Evolutionary conservation across 2,888 invertebrate species (phyloP).

Genomic region (Melanostoma mellinum): DNA sequence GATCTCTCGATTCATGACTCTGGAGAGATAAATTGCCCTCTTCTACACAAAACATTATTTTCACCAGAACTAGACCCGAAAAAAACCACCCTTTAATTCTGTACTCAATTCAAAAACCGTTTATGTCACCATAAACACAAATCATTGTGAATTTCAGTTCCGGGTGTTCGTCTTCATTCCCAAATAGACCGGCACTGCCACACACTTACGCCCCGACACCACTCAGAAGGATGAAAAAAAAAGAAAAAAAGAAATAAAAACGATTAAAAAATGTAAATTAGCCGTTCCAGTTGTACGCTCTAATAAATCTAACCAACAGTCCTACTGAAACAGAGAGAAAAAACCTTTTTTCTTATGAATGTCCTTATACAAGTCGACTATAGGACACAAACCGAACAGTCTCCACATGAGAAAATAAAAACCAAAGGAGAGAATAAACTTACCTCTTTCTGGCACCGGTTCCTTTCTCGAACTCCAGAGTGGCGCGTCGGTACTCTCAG

Average conservation of each 20-base stretch:
- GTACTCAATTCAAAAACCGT: constrained; percentile 39
- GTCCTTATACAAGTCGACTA: constrained; percentile 11
- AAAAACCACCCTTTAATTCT: constrained; percentile 43
- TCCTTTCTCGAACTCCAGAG: constrained; percentile 75
- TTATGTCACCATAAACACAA: constrained; percentile 62
- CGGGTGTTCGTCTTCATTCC: constrained; percentile 38
- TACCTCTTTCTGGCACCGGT: constrained; percentile 76
- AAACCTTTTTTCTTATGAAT: constrained; percentile 9
- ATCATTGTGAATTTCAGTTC: constrained; percentile 57
- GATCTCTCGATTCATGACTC: constrained; percentile 12
- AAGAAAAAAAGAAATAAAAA: constrained; percentile 25
- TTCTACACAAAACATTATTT: not conserved
- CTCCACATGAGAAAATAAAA: not conserved
- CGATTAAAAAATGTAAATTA: constrained; percentile 72
- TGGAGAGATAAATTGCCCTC: constrained; percentile 7
- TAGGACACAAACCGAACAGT: constrained; percentile 1
- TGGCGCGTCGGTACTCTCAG: constrained; percentile 75
- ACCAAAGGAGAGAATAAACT: constrained; percentile 36
- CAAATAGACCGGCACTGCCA: constrained; percentile 13
- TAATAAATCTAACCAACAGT: constrained; percentile 50
- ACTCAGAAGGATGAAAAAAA: not conserved
- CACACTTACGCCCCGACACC: not conserved
- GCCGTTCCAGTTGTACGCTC: constrained; percentile 56
- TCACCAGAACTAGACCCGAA: not conserved
- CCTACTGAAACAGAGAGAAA: constrained; percentile 5